Percentiles rank a stretch among this genome's conserved stretches.
Conservation (phyloP, 35 echinoderm and acorn worm genomes). For the Apostichopus japonicus region DNA sequence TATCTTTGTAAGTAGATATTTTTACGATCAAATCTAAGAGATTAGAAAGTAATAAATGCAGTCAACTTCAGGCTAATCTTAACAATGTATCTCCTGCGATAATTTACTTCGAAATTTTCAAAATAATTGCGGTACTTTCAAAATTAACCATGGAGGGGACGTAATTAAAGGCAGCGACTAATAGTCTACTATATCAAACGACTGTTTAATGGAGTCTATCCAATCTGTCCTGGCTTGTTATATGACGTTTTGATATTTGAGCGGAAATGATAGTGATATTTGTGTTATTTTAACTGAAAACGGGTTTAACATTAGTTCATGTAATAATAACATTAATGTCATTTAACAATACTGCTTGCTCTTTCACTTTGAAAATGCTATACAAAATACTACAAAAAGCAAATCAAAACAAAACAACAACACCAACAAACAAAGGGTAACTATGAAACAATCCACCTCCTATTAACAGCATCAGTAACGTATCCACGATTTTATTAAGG, state of each 20-base stretch:
- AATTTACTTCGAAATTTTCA: neutral
- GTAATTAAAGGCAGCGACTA: neutral
- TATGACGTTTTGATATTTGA: neutral
- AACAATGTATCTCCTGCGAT: neutral
- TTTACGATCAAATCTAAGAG: neutral
- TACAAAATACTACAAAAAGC: too few relatives aligned
- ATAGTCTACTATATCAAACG: neutral
- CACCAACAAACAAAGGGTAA: too few relatives aligned
- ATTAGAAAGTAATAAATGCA: neutral
- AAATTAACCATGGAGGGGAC: neutral
- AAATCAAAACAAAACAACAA: too few relatives aligned
- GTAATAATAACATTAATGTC: too few relatives aligned
- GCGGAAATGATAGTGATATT: neutral
- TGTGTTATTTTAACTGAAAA: too few relatives aligned
- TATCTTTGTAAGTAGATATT: neutral
- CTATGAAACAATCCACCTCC: too few relatives aligned
- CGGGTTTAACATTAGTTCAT: too few relatives aligned
- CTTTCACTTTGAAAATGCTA: too few relatives aligned
- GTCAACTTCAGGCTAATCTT: neutral
- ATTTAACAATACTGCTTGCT: too few relatives aligned
- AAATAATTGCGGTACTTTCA: neutral
- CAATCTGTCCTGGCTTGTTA: neutral
- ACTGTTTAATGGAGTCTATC: neutral
- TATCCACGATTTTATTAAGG: too few relatives aligned
- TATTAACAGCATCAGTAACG: too few relatives aligned